Evolutionary conservation across 2,888 invertebrate species (phyloP), one percentile per base, ranked within the genome.

Genomic region (Ormyrus thymus): DNA sequence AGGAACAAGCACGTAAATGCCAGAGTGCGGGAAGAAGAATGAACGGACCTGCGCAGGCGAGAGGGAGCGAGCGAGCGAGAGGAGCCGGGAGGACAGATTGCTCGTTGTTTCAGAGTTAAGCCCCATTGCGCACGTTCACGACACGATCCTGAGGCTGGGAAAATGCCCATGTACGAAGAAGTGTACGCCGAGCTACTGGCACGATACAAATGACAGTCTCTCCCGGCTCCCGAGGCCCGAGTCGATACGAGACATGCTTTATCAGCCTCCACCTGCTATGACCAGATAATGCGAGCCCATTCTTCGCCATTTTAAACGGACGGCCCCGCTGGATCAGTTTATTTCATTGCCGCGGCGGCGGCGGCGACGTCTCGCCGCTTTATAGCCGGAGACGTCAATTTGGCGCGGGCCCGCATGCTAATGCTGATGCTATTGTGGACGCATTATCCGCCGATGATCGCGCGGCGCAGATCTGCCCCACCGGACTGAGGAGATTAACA

Each of bases 21-120:
- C 15, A 29, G 29, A 46, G 45, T 10, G 62, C 15, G 45, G 55
- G 56, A 64, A 62, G 75, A 74, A 66, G 75, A 68, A 72, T 76
- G 75, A 75, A 68, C 71, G 72, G 45, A 55, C 9, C 29, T 29
- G 29, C 29, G 29, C 29, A 29, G 29, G 51, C 45, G 45, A 64
- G 72, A 78, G 75, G 45, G 61, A 56, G 66, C 81, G 74, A 76
- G 73, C 68, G 73, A 43, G 66, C 43, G 76, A 58, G 56, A 46
- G 29, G 73, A 73, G 46, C 78, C 79, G 78, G 78, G 82, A 81
- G 84, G 86, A 86, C 86, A 85, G 86, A 87, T 86, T 86, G 86
- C 84, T 85, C 84, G 86, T 86, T 86, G 86, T 86, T 80, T 77
- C 80, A 13, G 83, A 85, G 85, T 85, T 85, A 84, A 86, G 84